phyloP scores from a whole-genome alignment of 2,888 invertebrate species.

The Cyclophora albipunctata region DNA sequence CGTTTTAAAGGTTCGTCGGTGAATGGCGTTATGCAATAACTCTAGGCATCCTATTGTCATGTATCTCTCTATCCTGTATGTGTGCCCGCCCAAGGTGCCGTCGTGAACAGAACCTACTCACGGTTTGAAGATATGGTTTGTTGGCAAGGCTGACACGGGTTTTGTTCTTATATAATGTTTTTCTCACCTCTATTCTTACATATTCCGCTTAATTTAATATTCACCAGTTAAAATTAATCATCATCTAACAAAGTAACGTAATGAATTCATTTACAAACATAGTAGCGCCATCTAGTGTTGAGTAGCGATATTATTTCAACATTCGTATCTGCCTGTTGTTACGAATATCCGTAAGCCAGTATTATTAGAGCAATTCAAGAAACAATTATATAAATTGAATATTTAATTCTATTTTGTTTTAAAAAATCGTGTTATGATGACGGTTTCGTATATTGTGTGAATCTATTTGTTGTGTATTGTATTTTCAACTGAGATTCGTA shows the following conservation, averaged over 20 bases:
- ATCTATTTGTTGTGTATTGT: no score
- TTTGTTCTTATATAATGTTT: constrained; percentile 20
- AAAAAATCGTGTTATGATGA: no score
- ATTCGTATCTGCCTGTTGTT: not conserved
- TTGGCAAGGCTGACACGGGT: constrained; percentile 55
- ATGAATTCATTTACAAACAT: not conserved
- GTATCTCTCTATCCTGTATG: constrained; percentile 21
- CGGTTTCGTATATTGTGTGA: no score
- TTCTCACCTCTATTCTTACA: constrained; percentile 16
- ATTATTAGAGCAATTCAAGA: no score
- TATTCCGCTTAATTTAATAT: not conserved
- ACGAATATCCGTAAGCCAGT: no score
- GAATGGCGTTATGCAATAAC: constrained; percentile 39
- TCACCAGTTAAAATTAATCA: not conserved
- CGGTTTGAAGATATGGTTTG: constrained; percentile 55
- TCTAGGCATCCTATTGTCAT: constrained; percentile 35
- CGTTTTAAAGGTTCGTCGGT: constrained; percentile 17
- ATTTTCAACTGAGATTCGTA: not conserved
- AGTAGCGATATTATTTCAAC: constrained; percentile 35
- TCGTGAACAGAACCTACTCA: constrained; percentile 57
- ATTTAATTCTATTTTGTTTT: no score
- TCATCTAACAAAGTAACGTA: not conserved
- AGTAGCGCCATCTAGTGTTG: constrained; percentile 50
- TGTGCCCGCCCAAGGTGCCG: constrained; percentile 46
- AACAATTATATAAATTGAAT: no score